Percentiles rank a stretch among this genome's conserved stretches.
Evolutionary conservation across 2,888 invertebrate species (phyloP).

Genomic region (Nemoura dubitans): DNA sequence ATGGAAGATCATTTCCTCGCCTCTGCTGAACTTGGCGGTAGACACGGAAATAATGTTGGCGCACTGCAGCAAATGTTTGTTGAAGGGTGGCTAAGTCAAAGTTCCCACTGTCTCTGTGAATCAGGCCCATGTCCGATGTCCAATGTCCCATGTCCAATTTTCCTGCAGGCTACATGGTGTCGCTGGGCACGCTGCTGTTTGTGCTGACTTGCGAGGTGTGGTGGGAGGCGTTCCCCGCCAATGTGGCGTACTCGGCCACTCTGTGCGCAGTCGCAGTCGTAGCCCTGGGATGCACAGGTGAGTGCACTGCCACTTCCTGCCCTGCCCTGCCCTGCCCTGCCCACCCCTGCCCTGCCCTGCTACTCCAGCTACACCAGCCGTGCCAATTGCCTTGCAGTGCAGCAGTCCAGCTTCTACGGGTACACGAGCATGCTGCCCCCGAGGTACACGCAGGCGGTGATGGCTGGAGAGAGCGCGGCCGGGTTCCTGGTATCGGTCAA

Average conservation of each 20-base stretch:
- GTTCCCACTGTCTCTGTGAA: too few relatives aligned
- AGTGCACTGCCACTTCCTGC: constrained; percentile 42
- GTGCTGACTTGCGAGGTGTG: constrained; percentile 88
- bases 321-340: not conserved
- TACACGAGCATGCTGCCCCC: constrained; percentile 92
- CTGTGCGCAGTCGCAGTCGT: constrained; percentile 85
- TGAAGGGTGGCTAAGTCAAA: too few relatives aligned
- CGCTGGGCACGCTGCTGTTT: constrained; percentile 81
- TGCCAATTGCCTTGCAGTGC: too few relatives aligned
- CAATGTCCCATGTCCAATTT: too few relatives aligned
- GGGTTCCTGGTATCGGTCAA: constrained; percentile 88
- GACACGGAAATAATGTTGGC: too few relatives aligned
- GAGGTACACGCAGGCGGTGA: constrained; percentile 91
- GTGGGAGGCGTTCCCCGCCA: constrained; percentile 81
- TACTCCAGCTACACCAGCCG: too few relatives aligned
- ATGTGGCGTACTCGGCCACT: constrained; percentile 85
- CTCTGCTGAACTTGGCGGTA: too few relatives aligned
- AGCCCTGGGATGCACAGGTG: constrained; percentile 86
- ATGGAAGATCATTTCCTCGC: too few relatives aligned
- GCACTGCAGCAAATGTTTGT: too few relatives aligned
- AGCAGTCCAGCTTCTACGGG: constrained; percentile 94
- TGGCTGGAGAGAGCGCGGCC: constrained; percentile 93
- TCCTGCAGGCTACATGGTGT: constrained; percentile 80
- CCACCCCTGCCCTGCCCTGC: too few relatives aligned
- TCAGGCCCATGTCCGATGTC: too few relatives aligned